A percentile compares a stretch with the other conserved stretches of the same genome.
These are phyloP conservation scores for Rhodinocichla rosea DNA, from an alignment of 2,113 vertebrate genomes.

Conservation along the genomic window DNA sequence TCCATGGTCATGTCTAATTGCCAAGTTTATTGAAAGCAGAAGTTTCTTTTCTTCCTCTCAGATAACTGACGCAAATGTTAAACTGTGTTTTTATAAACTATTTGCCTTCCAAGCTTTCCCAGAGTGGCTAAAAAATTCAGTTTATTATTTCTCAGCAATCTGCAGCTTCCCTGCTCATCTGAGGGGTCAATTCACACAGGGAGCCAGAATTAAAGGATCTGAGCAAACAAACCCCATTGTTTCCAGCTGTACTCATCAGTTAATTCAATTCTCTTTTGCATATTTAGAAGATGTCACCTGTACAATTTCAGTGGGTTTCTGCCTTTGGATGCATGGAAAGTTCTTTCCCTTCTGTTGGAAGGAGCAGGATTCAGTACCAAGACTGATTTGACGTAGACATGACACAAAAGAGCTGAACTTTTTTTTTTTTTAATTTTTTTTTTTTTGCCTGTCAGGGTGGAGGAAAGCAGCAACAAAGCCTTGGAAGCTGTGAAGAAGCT, in stretches of 20 bases:
- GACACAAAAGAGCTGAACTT: not conserved
- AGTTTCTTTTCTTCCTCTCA: not conserved
- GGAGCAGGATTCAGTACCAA: not conserved
- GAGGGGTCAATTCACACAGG: not conserved
- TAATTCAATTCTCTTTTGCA: not conserved
- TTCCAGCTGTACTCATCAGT: not conserved
- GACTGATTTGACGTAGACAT: not conserved
- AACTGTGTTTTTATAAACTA: not conserved
- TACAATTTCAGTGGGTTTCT: not conserved
- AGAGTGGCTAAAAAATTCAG: not conserved
- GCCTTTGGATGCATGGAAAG: not conserved
- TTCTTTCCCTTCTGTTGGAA: not conserved
- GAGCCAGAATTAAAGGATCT: not conserved
- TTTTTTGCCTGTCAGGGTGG: constrained; percentile 64
- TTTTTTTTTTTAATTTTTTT: not conserved
- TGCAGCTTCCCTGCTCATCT: not conserved
- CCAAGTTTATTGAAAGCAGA: constrained; percentile 28
- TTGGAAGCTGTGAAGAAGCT: constrained; percentile 73
- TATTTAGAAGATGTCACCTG: not conserved
- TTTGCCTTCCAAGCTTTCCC: not conserved
- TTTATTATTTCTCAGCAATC: not conserved
- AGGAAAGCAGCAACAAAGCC: constrained; percentile 58
- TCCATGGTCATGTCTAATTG: not conserved
- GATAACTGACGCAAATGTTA: not conserved
- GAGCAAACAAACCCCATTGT: not conserved